These are phyloP conservation scores for Callocephalon fimbriatum DNA, from an alignment of 2,113 vertebrate species.

Conservation along the genomic window DNA sequence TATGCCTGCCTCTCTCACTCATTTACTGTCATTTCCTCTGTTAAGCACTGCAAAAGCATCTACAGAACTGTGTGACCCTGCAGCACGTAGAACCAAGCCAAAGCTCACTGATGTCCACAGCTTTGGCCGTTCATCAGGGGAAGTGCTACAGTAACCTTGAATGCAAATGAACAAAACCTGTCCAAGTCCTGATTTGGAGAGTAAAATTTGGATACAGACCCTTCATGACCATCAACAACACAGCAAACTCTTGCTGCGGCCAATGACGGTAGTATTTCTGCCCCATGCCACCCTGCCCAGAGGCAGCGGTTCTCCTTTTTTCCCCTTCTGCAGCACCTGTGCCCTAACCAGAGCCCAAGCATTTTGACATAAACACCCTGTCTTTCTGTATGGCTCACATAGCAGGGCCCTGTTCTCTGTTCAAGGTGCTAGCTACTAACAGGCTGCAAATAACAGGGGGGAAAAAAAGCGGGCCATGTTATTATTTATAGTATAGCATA, in stretches of 20 bases:
- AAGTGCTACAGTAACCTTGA: accelerated
- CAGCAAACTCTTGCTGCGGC: neutral
- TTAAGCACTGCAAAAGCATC: neutral
- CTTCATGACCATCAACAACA: neutral
- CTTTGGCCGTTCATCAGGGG: neutral
- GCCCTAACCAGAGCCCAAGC: neutral
- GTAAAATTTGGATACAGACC: neutral
- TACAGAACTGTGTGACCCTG: accelerated
- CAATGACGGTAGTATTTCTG: neutral
- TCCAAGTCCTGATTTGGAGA: neutral
- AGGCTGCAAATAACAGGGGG: neutral
- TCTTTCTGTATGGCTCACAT: neutral
- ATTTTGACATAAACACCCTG: neutral
- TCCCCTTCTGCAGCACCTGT: neutral
- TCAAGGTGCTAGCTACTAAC: neutral
- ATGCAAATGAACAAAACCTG: neutral
- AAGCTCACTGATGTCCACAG: neutral
- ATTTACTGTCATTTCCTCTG: neutral
- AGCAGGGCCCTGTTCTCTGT: accelerated
- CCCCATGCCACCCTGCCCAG: accelerated
- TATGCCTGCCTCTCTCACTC: neutral
- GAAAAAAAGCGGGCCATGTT: neutral
- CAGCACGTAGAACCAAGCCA: accelerated
- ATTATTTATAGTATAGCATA: neutral
- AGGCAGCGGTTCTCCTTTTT: neutral